Conservation (phyloP, 2,888 invertebrate species). For the Linnaemya tessellans region DNA sequence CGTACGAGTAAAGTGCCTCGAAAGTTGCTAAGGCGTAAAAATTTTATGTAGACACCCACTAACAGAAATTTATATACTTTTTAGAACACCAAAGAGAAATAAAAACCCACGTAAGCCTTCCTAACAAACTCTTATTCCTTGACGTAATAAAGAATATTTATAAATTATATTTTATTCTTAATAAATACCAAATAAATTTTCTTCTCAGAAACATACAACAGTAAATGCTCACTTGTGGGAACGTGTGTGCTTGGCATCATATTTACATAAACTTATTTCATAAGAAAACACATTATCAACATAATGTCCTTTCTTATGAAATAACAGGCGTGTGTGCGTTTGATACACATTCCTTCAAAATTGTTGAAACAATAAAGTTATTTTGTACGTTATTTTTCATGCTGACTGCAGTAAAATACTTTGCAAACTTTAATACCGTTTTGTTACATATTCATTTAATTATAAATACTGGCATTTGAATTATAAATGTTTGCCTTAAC, state of each 20-base stretch:
- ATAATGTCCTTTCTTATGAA: constrained; percentile 4
- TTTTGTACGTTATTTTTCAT: constrained; percentile 6
- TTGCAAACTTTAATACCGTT: constrained; percentile 21
- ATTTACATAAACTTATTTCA: background rate
- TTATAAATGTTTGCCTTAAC: background rate
- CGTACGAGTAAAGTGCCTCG: background rate
- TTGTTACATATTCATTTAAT: background rate
- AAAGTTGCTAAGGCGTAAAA: constrained; percentile 2
- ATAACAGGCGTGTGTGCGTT: background rate
- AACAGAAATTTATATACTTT: background rate
- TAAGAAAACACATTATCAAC: background rate
- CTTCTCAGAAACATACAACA: background rate
- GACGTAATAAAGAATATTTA: constrained; percentile 1
- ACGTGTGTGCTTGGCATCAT: background rate
- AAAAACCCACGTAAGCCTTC: background rate
- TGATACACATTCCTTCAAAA: background rate
- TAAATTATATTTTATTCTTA: constrained; percentile 19
- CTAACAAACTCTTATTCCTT: background rate
- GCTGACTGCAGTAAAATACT: constrained; percentile 48
- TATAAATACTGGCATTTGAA: background rate
- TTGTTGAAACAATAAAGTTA: constrained; percentile 31
- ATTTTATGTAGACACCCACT: background rate
- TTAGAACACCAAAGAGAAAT: no score
- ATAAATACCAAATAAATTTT: constrained; percentile 38
- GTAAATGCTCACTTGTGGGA: background rate